Evolutionary conservation across 1,140 invertebrate species (phyloP), one percentile per base, ranked within the genome.

Genomic region (Caerostris extrusa): DNA sequence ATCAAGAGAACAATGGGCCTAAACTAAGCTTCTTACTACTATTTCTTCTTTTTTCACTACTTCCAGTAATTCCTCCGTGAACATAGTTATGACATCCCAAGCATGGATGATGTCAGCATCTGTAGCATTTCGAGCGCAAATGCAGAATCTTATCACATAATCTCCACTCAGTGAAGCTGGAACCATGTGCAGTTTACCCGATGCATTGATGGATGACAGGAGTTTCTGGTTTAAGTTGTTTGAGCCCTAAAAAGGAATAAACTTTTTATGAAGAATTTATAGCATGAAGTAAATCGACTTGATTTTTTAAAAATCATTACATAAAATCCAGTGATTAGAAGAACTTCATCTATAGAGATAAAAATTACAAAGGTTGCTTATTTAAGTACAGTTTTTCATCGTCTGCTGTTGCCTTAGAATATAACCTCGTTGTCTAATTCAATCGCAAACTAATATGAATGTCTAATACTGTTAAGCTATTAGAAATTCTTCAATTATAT

Each of bases 181-280:
- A 4, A 99, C 98, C 99, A 99, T 99, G 96, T 99, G 99, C 87
- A 99, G 96, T 96, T 98, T 98, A 7, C 99, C 99, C 6, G 98
- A 99, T 89, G 98, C 98, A 95, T 99, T 99, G 94, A 99, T 99
- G 85, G 97, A 97, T 87, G 98, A 98, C 88, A 99, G 96, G 4
- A 99, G 96, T 95, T 98, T 99, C 96, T 99, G 98, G 96, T 99
- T 99, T 17, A 99, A 95, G 95, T 98, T 97, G 95, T 99, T 98
- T 10, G 97, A 97, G 56, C 98, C 98, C 96, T 98, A 97, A 55
- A 95, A 93, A 60, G 94, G 12, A 60, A 53, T 50, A 34, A 34
- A 34, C 34, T 34, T 34, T 34, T 34, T 34, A 34, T 34, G 34
- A 34, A 34, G 34, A 34, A 34, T 34, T 34, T 34, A 34, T 64